phyloP scores from a whole-genome alignment of 2,888 invertebrate species.

The Drosophila borealis region DNA sequence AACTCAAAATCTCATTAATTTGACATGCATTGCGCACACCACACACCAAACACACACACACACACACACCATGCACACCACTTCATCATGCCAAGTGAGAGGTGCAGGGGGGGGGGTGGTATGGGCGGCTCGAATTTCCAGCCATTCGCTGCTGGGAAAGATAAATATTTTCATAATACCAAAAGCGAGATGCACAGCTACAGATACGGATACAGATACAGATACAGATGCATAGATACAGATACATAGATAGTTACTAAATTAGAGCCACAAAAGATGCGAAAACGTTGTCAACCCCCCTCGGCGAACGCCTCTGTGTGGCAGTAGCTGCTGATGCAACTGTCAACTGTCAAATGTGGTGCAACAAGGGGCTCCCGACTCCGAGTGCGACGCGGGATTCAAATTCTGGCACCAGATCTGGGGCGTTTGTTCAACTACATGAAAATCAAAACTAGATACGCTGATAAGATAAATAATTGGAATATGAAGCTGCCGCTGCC shows the following conservation, averaged over 20 bases:
- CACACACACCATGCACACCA: conserved; percentile 16
- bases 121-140: conserved; percentile 44
- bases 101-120: background rate
- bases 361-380: conserved; percentile 28
- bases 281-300: background rate
- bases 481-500: conserved; percentile 69
- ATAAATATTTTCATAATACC: conserved; percentile 68
- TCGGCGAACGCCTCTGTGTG: too few species aligned
- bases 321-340: conserved; percentile 67
- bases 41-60: conserved; percentile 30
- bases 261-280: conserved; percentile 31
- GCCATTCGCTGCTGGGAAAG: conserved; percentile 60
- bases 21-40: conserved; percentile 66
- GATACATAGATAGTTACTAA: conserved; percentile 49
- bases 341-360: conserved; percentile 71
- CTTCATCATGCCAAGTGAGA: conserved; percentile 7
- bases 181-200: conserved; percentile 25
- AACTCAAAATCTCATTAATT: conserved; percentile 77
- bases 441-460: conserved; percentile 69
- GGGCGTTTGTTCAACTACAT: conserved; percentile 46
- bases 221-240: conserved; percentile 4
- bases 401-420: conserved; percentile 16
- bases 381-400: background rate
- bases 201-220: conserved; percentile 22
- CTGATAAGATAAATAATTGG: conserved; percentile 79